These are phyloP conservation scores for Lepilemur ruficaudatus DNA, from an alignment of 2,797 vertebrate genomes.

Conservation along the genomic window DNA sequence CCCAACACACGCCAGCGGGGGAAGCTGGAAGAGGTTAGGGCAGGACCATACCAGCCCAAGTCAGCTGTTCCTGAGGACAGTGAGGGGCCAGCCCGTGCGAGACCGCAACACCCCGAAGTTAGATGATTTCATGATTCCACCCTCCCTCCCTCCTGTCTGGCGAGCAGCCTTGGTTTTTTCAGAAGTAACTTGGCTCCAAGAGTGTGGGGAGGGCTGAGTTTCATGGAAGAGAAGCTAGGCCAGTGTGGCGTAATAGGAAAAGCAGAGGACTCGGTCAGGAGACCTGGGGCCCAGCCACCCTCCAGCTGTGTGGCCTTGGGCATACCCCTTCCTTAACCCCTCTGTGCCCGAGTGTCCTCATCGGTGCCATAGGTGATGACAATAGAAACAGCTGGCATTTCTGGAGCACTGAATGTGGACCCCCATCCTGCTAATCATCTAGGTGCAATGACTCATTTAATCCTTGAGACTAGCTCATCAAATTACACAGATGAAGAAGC, in stretches of 20 bases:
- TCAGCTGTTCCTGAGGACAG: neutral
- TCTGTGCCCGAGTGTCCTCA: neutral
- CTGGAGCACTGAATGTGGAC: neutral
- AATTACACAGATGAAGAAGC: neutral
- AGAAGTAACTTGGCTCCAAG: constrained; percentile 41
- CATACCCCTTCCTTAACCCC: constrained; percentile 10
- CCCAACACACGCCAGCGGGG: too few species aligned
- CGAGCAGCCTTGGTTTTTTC: neutral
- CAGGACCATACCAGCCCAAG: neutral
- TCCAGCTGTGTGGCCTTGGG: neutral
- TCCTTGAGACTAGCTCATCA: neutral
- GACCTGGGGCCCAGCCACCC: constrained; percentile 19
- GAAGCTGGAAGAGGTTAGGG: neutral
- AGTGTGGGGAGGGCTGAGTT: neutral
- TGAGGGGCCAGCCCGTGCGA: neutral
- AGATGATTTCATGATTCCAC: constrained; percentile 21
- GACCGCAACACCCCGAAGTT: neutral
- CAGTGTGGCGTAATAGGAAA: constrained; percentile 31
- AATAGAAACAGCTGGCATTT: neutral
- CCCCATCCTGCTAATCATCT: neutral
- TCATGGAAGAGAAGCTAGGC: neutral
- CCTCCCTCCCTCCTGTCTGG: constrained; percentile 34
- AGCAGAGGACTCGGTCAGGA: neutral
- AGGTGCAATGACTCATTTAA: neutral
- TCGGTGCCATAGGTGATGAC: neutral